Evolutionary conservation across 2,888 invertebrate genomes (phyloP).

Genomic region (Perithous albicinctus): DNA sequence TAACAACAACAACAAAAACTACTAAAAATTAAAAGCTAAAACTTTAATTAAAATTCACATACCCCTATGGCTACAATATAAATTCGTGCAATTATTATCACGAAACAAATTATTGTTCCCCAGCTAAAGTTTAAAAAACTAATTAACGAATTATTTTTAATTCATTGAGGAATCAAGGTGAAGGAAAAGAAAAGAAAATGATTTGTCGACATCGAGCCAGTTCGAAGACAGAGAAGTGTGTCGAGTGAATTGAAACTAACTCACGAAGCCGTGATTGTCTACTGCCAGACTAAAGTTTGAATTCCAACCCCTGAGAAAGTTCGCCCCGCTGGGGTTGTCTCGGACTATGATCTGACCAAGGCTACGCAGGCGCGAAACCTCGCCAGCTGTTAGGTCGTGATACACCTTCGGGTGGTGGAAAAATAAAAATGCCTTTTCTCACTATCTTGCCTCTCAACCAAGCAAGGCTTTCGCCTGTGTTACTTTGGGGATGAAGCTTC

Average conservation of each 20-base stretch:
- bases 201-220: background rate
- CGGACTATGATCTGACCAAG: conserved; percentile 46
- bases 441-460: conserved; percentile 40
- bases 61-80: conserved; percentile 1
- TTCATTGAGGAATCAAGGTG: background rate
- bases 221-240: background rate
- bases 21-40: background rate
- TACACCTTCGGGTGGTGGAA: conserved; percentile 64
- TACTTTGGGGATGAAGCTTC: background rate
- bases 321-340: conserved; percentile 43
- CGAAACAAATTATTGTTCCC: background rate
- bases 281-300: conserved; percentile 79
- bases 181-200: background rate
- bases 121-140: background rate
- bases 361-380: conserved; percentile 78
- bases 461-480: background rate
- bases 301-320: conserved; percentile 72
- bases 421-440: conserved; percentile 33
- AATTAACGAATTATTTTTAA: background rate
- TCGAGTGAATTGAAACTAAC: conserved; percentile 6
- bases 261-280: conserved; percentile 71
- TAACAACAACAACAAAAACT: background rate
- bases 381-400: conserved; percentile 77
- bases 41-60: conserved; percentile 16
- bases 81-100: background rate